phyloP scores from a whole-genome alignment of 2,113 vertebrate species.

The Ibidorhyncha struthersii region DNA sequence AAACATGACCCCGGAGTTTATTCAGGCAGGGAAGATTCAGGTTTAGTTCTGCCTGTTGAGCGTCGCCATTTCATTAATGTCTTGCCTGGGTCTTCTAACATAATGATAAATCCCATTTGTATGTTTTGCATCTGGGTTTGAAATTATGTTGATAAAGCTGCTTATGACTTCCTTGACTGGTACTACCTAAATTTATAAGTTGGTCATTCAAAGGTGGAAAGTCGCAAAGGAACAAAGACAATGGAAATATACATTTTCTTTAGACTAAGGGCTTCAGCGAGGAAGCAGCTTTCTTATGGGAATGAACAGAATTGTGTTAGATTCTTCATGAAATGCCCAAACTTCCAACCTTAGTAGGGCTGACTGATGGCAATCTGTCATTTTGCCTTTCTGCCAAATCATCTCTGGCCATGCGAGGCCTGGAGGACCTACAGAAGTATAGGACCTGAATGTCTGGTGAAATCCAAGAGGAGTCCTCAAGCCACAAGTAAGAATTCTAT shows the following conservation, averaged over 20 bases:
- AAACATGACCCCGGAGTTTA: background rate
- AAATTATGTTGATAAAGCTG: background rate
- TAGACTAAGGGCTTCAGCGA: background rate
- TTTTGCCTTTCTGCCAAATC: background rate
- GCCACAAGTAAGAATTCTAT: background rate
- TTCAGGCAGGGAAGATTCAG: background rate
- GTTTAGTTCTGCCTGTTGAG: background rate
- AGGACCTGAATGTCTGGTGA: background rate
- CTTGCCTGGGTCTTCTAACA: background rate
- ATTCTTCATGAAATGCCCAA: background rate
- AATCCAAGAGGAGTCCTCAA: background rate
- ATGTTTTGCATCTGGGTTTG: background rate
- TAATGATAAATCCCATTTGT: background rate
- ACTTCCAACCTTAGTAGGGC: background rate
- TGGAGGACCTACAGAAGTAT: background rate
- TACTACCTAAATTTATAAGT: background rate
- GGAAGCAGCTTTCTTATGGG: background rate
- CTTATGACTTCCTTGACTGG: background rate
- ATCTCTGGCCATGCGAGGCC: background rate
- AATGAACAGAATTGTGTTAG: background rate
- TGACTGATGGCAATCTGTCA: background rate
- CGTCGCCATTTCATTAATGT: background rate
- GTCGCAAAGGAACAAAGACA: background rate
- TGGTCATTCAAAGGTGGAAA: background rate
- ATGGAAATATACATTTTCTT: background rate